Conservation (phyloP, 2,888 invertebrate genomes). For the Cephus pygmeus region DNA sequence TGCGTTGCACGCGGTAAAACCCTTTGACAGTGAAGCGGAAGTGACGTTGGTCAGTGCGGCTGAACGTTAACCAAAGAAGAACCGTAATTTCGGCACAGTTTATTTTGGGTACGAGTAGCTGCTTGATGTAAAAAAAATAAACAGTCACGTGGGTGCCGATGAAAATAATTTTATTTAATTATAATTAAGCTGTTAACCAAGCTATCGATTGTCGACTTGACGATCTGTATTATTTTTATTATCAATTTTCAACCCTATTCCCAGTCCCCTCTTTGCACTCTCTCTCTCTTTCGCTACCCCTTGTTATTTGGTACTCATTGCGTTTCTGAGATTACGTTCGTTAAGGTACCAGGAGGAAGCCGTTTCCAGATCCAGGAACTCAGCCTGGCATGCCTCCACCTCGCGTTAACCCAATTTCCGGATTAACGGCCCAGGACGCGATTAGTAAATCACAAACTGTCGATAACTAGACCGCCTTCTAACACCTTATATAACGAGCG, state of each 20-base stretch:
- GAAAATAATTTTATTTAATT: not conserved
- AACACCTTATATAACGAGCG: not conserved
- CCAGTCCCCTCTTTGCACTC: not conserved
- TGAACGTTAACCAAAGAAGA: not conserved
- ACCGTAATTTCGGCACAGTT: not conserved
- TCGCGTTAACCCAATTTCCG: constrained; percentile 57
- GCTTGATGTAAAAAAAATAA: not conserved
- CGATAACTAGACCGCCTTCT: constrained; percentile 30
- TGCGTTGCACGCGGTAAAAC: not conserved
- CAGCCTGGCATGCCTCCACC: constrained; percentile 54
- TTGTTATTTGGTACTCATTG: constrained; percentile 8
- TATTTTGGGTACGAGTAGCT: not conserved
- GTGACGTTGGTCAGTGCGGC: not conserved
- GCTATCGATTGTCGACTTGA: not conserved
- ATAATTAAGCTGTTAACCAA: not conserved
- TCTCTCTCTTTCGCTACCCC: constrained; percentile 7
- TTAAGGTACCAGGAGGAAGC: not conserved
- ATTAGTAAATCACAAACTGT: constrained; percentile 40
- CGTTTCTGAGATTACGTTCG: not conserved
- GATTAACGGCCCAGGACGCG: constrained; percentile 31
- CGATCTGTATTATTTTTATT: not conserved
- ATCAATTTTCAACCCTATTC: constrained; percentile 3
- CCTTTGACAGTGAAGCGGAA: not conserved
- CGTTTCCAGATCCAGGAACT: constrained; percentile 16
- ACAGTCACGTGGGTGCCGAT: not conserved